Evolutionary conservation across 1,140 invertebrate genomes (phyloP), one percentile per base, ranked within the genome.

Genomic region (Bactericera cockerelli): DNA sequence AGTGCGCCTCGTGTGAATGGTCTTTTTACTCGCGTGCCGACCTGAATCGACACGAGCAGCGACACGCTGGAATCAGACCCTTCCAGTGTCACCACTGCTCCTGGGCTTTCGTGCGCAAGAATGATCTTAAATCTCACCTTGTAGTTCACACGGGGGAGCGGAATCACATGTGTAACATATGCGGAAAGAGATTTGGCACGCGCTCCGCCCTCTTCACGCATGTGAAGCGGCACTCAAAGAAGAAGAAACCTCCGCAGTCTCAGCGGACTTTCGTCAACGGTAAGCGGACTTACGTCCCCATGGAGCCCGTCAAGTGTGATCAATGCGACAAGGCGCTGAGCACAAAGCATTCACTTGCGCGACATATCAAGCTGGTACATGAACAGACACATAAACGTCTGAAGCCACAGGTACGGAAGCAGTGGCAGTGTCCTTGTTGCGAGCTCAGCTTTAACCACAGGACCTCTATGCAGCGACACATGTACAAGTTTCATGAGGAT

Each of bases 31-130:
- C 33, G 16, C 10, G 33, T 21, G 65, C 62, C 22, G 64, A 67
- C 26, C 57, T 61, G 19, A 42, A 61, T 16, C 26, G 33, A 25
- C 62, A 63, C 33, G 49, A 61, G 49, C 57, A 26, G n/a, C 59
- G 33, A 10, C 78, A 80, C 65, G 78, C 77, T n/a, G 77, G 77
- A 2, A 75, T 77, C 60, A 76, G 76, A 65, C 78, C 77, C 0
- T 77, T 75, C 60, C 74, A 74, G 65, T 78, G 77, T 64, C 69
- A 71, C 63, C 74, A 72, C 59, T 79, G 77, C 61, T 60, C 67
- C 53, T 68, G 76, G 56, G 62, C 63, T 6, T 66, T 66, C 58
- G 55, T 59, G 3, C 42, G 59, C 14, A 49, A 59, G 10, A 60
- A 38, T 55, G 54, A 62, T 26, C 55, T 66, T 16, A 65, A 63